Evolutionary conservation across 2,113 vertebrate species (phyloP), one percentile per base, ranked within the genome.

Genomic region (Pluvianellus socialis): DNA sequence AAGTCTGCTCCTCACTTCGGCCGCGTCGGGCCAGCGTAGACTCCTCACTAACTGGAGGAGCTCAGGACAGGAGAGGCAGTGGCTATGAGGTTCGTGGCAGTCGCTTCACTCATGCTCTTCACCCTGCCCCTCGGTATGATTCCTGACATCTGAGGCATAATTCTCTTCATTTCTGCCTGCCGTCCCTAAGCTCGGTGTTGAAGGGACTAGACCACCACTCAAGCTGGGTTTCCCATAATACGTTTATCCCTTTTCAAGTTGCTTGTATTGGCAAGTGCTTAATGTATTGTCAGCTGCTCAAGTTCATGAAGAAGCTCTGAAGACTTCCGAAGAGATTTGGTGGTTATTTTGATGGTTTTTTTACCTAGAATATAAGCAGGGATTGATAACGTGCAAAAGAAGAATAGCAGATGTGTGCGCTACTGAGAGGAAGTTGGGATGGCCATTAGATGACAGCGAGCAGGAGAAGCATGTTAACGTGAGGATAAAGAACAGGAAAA

Each of bases 1-100:
- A 13, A 23, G 61, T 22, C 14, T 22, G 30, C n/a, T 55, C 10
- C 63, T 49, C n/a, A 5, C 24, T 22, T 55, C 42, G 56, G 17
- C 47, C 1, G 0, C 18, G 42, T 56, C 77, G 56, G 30, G 72
- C 24, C 56, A 26, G 18, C 2, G 1, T 8, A 26, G 47, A 9
- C 18, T 47, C 17, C 38, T n/a, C n/a, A 9, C 12, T 68, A 33
- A 7, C n/a, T 40, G 55, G 10, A 59, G 73, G 8, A 86, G 38
- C 35, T 59, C 15, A 17, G 28, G 35, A 20, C 8, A 26, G 50
- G 42, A 71, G 72, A 38, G 50, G 66, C 47, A 55, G 33, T 9
- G 16, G 30, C 55, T 30, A 1, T 35, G 20, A 26, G 3, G 2
- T 32, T 63, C 32, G 27, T 26, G 47, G 58, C 15, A 26, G 44